Conservation (phyloP, 2,113 vertebrate species). For the Cephalopterus ornatus region DNA sequence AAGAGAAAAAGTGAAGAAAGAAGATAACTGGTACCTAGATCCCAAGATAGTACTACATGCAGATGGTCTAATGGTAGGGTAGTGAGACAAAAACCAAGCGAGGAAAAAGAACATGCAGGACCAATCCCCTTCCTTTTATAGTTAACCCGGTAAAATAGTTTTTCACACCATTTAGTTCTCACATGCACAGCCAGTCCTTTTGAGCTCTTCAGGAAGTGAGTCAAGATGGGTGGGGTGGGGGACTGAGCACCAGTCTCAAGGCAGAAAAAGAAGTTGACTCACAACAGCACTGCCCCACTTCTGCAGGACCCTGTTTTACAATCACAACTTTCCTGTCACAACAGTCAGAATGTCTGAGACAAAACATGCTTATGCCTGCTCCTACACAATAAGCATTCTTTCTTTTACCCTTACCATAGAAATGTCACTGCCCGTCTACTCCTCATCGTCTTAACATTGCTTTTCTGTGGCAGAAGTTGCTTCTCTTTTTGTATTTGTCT, state of each 20-base stretch:
- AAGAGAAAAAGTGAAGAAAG: neutral
- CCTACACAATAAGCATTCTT: neutral
- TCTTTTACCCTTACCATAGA: neutral
- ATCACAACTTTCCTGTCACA: neutral
- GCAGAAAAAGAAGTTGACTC: neutral
- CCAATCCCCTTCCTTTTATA: neutral
- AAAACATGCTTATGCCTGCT: neutral
- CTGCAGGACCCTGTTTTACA: neutral
- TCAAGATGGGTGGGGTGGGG: neutral
- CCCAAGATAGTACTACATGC: neutral
- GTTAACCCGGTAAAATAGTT: neutral
- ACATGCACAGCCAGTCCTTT: neutral
- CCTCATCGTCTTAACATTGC: neutral
- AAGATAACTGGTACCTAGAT: neutral
- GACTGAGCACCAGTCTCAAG: neutral
- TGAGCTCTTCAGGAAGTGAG: neutral
- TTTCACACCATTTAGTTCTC: neutral
- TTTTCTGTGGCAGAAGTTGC: neutral
- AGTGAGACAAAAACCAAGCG: rapidly evolving
- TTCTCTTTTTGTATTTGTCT: neutral
- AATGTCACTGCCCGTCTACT: neutral
- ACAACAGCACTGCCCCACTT: rapidly evolving
- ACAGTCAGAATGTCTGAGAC: neutral
- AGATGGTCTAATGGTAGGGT: neutral
- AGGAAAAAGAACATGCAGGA: neutral